Evolutionary conservation across 2,888 invertebrate species (phyloP).

Genomic region (Hypena proboscidalis): DNA sequence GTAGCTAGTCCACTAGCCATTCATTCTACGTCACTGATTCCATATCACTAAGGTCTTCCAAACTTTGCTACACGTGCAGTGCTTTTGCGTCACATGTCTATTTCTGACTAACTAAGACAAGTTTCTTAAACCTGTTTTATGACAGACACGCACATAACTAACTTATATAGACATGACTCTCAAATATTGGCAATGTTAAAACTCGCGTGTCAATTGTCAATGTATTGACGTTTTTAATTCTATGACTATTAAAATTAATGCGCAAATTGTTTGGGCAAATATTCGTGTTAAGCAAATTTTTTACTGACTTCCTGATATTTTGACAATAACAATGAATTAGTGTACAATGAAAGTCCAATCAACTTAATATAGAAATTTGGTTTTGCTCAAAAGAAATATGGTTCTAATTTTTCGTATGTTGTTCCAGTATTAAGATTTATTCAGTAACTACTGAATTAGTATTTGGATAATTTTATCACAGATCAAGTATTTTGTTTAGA

Average conservation of each 20-base stretch:
- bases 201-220: constrained; percentile 12
- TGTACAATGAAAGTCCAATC: too few species aligned
- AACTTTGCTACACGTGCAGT: constrained; percentile 32
- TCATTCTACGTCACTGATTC: constrained; percentile 41
- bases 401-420: too few species aligned
- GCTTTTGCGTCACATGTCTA: constrained; percentile 18
- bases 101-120: constrained; percentile 7
- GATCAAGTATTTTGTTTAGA: too few species aligned
- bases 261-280: neutral
- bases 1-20: too few species aligned
- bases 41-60: constrained; percentile 57
- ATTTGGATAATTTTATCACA: too few species aligned
- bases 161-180: constrained; percentile 7
- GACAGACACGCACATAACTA: neutral
- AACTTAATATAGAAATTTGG: too few species aligned
- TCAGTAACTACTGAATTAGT: too few species aligned
- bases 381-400: too few species aligned
- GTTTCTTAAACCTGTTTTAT: constrained; percentile 20
- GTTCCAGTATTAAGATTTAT: too few species aligned
- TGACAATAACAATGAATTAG: neutral
- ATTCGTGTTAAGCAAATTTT: constrained; percentile 4
- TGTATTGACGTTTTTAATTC: constrained; percentile 14
- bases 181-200: constrained; percentile 10
- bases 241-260: constrained; percentile 6
- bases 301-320: constrained; percentile 8